Conservation (phyloP, 2,888 invertebrate species). For the Elysia crispata region DNA sequence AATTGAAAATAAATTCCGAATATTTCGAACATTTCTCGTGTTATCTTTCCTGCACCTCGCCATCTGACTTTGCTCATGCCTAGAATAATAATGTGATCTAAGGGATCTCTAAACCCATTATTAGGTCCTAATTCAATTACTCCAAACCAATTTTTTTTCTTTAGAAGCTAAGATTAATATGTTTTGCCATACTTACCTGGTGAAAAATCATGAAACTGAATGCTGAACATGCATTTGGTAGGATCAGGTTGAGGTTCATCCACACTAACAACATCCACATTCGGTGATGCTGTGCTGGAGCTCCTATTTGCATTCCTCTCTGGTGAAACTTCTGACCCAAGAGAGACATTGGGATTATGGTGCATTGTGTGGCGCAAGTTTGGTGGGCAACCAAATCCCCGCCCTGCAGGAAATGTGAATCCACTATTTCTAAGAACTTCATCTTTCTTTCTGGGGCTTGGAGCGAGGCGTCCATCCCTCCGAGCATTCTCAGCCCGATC, state of each 20-base stretch:
- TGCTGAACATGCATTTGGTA: conserved; percentile 45
- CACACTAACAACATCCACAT: conserved; percentile 50
- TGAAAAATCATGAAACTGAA: conserved; percentile 48
- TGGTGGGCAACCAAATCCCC: conserved; percentile 29
- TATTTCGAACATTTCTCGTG: no score
- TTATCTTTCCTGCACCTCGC: no score
- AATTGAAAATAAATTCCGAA: no score
- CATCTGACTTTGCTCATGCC: no score
- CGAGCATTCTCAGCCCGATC: conserved; percentile 49
- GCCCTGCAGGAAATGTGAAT: conserved; percentile 35
- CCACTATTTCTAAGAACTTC: conserved; percentile 45
- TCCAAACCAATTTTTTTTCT: no score
- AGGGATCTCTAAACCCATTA: no score
- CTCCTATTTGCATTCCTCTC: conserved; percentile 37
- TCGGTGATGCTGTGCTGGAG: conserved; percentile 40
- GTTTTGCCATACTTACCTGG: conserved; percentile 28
- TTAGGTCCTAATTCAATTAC: no score
- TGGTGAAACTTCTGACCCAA: conserved; percentile 32
- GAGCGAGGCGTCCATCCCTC: conserved; percentile 44
- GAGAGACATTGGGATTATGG: not conserved
- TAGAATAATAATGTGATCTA: no score
- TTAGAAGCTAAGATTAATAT: no score
- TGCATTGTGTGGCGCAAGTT: conserved; percentile 33
- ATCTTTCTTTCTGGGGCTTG: conserved; percentile 48
- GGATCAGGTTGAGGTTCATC: conserved; percentile 44